Evolutionary conservation across 2,888 invertebrate genomes (phyloP).

Genomic region (Erpobdella octoculata): DNA sequence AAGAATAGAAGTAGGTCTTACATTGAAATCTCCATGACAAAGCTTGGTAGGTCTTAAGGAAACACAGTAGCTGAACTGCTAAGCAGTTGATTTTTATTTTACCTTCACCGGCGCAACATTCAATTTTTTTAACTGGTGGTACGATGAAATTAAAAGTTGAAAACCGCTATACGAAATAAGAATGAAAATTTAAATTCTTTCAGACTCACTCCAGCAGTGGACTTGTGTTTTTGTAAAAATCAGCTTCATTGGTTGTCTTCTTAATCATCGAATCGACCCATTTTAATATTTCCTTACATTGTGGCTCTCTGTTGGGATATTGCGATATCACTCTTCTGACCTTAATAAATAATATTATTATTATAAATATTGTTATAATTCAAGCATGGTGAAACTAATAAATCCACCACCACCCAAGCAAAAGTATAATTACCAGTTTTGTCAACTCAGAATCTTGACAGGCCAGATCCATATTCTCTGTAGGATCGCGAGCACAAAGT

Average conservation of each 20-base stretch:
- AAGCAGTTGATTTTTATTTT: background rate
- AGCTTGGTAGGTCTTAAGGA: too few species aligned
- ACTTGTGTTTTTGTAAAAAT: background rate
- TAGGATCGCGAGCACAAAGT: background rate
- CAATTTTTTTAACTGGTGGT: too few species aligned
- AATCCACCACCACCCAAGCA: background rate
- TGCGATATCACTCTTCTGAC: background rate
- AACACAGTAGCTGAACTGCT: background rate
- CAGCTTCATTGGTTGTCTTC: background rate
- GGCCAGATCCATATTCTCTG: background rate
- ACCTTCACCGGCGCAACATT: background rate
- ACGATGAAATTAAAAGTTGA: too few species aligned
- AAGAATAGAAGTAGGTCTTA: too few species aligned
- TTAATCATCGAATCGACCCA: background rate
- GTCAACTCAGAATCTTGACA: slow-evolving; percentile 4
- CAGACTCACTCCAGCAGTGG: slow-evolving; percentile 18
- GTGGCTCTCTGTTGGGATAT: background rate
- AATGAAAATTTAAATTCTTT: background rate
- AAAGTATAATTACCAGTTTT: background rate
- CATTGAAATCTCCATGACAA: too few species aligned
- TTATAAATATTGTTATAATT: background rate
- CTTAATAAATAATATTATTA: background rate
- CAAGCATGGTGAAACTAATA: too few species aligned
- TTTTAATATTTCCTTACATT: slow-evolving; percentile 7
- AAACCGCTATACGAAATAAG: background rate